Base-by-base conservation (phyloP, 2,797 vertebrate genomes). In the Champsocephalus esox region DNA sequence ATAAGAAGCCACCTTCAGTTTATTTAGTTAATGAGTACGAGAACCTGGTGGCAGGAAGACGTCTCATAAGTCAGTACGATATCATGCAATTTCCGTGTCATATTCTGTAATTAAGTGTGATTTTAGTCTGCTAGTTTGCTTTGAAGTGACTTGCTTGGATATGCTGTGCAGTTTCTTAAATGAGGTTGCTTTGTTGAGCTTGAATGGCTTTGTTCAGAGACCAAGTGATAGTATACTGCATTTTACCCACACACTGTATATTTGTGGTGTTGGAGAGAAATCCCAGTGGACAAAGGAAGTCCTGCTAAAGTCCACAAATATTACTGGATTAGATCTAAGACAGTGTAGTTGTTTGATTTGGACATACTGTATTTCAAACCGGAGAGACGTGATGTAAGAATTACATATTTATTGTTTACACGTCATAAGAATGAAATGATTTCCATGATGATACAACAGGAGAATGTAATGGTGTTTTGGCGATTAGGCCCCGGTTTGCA, bases 21-120 rank as follows among this genome's bases (percentile, higher is more conserved):
- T 17, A 72, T 69, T 75, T 66, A 50, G 21, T 44, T 74, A 80
- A 73, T 75, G 19, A 58, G 54, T 34, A n/a, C 16, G 16, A 79
- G 63, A 28, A 72, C 69, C 52, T 11, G 66, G 66, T 71, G 59
- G 67, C 60, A 8, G 19, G 66, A 54, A 70, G 34, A 59, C 3
- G n/a, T 60, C 73, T 61, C 69, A 77, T 56, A 70, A 55, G 64
- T 75, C 64, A 72, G 50, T 74, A 54, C 60, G 12, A 19, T 13
- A 49, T 73, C 3, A 56, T 38, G 59, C 63, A 69, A 38, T 60
- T 60, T 60, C 16, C 7, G 38, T 32, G 34, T 45, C 19, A 46
- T 54, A 74, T 50, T 1, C n/a, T 34, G 13, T 54, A 75, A 84
- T 84, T 61, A 43, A 5, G 5, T 48, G 9, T 51, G 38, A 38